Percentiles rank a stretch among this genome's conserved stretches.
phyloP scores from a whole-genome alignment of 2,888 invertebrate genomes.

The Thymelicus sylvestris region DNA sequence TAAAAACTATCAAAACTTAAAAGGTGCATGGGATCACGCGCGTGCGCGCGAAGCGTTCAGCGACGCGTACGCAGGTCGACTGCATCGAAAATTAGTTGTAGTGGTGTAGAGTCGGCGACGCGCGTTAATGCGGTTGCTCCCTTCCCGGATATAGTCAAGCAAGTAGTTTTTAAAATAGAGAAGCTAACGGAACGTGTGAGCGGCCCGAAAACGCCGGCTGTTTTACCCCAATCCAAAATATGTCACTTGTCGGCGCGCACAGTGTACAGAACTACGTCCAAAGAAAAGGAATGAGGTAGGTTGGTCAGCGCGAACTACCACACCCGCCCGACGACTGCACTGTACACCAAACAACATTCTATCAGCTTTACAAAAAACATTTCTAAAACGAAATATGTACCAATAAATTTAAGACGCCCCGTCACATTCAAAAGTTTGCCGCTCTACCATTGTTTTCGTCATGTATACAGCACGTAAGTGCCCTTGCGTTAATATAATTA shows the following conservation, averaged over 20 bases:
- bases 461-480: constrained; percentile 13
- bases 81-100: constrained; percentile 80
- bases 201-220: constrained; percentile 80
- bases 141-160: constrained; percentile 82
- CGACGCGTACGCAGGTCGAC: constrained; percentile 82
- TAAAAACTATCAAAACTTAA: constrained; percentile 67
- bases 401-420: constrained; percentile 34
- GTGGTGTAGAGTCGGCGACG: constrained; percentile 60
- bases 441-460: constrained; percentile 31
- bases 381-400: constrained; percentile 34
- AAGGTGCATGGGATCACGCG: constrained; percentile 73
- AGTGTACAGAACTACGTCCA: constrained; percentile 41
- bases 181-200: constrained; percentile 82
- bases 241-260: constrained; percentile 72
- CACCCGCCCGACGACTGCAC: constrained; percentile 27
- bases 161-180: constrained; percentile 83
- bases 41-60: constrained; percentile 76
- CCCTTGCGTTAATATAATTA: constrained; percentile 10
- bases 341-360: constrained; percentile 34
- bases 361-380: constrained; percentile 33
- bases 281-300: constrained; percentile 36
- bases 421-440: constrained; percentile 30
- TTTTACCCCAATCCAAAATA: constrained; percentile 79
- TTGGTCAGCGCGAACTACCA: constrained; percentile 28
- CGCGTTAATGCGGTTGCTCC: constrained; percentile 75